Conservation (phyloP, 2,113 vertebrate species). For the Hucho hucho region DNA sequence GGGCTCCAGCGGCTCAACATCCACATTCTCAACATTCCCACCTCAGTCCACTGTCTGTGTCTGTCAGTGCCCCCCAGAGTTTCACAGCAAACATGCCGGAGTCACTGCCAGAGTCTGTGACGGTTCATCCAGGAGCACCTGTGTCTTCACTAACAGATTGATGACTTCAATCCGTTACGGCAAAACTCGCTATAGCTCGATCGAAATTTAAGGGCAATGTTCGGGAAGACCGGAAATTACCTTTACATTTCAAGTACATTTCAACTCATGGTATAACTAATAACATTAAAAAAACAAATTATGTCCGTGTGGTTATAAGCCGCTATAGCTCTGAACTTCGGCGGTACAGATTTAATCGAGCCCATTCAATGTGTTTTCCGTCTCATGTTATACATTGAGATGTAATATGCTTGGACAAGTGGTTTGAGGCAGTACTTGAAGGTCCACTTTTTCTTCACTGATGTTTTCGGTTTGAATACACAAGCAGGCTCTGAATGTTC, state of each 20-base stretch:
- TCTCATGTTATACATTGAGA: background rate
- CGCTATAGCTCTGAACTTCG: too few species aligned
- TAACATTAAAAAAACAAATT: too few species aligned
- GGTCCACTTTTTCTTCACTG: background rate
- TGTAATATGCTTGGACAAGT: background rate
- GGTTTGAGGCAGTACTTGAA: background rate
- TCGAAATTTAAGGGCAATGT: too few species aligned
- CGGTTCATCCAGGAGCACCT: background rate
- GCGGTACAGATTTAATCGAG: too few species aligned
- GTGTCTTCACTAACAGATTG: background rate
- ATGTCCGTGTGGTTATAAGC: too few species aligned
- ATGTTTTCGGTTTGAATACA: background rate
- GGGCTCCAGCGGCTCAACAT: conserved; percentile 9
- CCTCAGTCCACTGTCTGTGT: conserved; percentile 1
- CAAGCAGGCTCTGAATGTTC: too few species aligned
- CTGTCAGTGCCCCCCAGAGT: background rate
- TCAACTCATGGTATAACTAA: too few species aligned
- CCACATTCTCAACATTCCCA: conserved; percentile 13
- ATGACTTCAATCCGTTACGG: too few species aligned
- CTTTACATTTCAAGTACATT: too few species aligned
- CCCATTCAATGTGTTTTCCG: too few species aligned
- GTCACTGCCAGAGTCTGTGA: background rate
- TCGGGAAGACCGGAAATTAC: too few species aligned
- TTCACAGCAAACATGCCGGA: background rate
- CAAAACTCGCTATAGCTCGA: too few species aligned